Evolutionary conservation across 2,888 invertebrate species (phyloP).

Genomic region (Lithophane socia): DNA sequence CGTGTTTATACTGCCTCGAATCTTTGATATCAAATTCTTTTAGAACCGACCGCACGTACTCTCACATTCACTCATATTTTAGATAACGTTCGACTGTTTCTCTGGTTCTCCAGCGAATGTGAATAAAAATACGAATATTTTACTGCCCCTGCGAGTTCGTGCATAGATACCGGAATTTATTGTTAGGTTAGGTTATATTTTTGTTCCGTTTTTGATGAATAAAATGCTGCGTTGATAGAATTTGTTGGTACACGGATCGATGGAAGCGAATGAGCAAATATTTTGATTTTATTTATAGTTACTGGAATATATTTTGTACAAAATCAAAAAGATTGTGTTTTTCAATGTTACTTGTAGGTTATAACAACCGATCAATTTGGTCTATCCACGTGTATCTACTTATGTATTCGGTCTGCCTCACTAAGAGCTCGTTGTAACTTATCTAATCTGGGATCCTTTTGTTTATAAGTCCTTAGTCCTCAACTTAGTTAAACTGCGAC

Average conservation of each 20-base stretch:
- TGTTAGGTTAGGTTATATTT: conserved; percentile 67
- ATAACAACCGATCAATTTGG: neutral
- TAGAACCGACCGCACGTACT: conserved; percentile 85
- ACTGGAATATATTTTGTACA: neutral
- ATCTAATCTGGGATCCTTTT: conserved; percentile 37
- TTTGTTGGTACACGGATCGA: conserved; percentile 42
- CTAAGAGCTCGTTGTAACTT: conserved; percentile 21
- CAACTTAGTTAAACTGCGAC: conserved; percentile 14
- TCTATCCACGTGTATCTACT: neutral
- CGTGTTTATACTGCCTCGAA: conserved; percentile 75
- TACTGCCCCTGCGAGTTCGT: conserved; percentile 73
- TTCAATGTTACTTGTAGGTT: neutral
- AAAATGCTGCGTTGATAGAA: conserved; percentile 58
- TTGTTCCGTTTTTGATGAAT: conserved; percentile 67
- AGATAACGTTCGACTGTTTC: conserved; percentile 87
- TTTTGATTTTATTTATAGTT: conserved; percentile 11
- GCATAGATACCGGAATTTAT: conserved; percentile 77
- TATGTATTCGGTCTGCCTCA: neutral
- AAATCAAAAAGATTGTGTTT: neutral
- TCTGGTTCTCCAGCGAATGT: conserved; percentile 76
- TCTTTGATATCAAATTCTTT: conserved; percentile 89
- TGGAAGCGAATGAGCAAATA: conserved; percentile 41
- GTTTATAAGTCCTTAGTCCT: conserved; percentile 18
- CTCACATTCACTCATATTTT: conserved; percentile 85
- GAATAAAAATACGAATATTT: conserved; percentile 85